Base-by-base conservation (phyloP, 2,888 invertebrate genomes). In the Melieria omissa region DNA sequence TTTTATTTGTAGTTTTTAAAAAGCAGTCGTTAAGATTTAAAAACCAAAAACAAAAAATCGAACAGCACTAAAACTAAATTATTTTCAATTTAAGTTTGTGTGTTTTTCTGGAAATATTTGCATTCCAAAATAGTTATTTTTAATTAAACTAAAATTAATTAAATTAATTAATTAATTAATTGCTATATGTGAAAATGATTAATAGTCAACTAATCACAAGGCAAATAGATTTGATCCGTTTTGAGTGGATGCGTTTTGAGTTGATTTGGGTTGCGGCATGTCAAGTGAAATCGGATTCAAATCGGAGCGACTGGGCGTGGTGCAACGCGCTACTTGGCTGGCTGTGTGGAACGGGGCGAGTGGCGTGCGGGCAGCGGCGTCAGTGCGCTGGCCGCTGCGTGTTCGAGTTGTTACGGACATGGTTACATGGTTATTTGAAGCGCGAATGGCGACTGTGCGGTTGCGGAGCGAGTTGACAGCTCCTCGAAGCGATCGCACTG, bases 151-250 rank as follows among this genome's bases (percentile, higher is more conserved):
- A n/a, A 41, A 52, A 5, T 63, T 9, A 49, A 64, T 42, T 10
- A 64, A n/a, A 10, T 49, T 49, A 49, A 12, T 49, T 3, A n/a
- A n/a, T n/a, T 6, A 57, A 14, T 42, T 42, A 55, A 55, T 9
- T 45, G 7, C 10, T 60, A 29, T 29, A 52, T 52, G 12, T 14
- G 52, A 5, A 52, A 52, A 52, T n/a, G n/a, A 8, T n/a, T 52
- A 52, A 52, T 8, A 62, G 54, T 60, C 72, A 79, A 79, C 82
- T 82, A 83, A 84, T 84, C 84, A 84, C 82, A 82, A 83, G 84
- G 84, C 84, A 84, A 84, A 83, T 82, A 82, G 82, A 81, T 80
- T 72, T 77, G 71, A 72, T 73, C 70, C 73, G 73, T 67, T 74
- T 75, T 29, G 29, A 29, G 29, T 29, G 29, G 29, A 29, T 29